Percentiles rank a stretch among this genome's conserved stretches.
These are phyloP conservation scores for Pontoporia blainvillei DNA, from an alignment of 2,113 vertebrate genomes.

Conservation along the genomic window DNA sequence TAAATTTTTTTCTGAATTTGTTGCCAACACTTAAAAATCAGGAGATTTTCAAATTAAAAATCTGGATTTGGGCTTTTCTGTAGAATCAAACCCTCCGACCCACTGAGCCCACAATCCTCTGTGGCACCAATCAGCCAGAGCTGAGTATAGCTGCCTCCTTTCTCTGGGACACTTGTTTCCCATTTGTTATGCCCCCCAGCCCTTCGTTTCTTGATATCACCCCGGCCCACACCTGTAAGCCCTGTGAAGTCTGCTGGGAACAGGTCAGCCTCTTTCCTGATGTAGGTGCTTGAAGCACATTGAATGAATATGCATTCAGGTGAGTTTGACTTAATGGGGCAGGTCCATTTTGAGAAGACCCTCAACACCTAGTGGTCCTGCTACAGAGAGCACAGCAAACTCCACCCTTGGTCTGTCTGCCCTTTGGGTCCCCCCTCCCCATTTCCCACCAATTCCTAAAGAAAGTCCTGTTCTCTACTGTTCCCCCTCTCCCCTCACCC, in stretches of 20 bases:
- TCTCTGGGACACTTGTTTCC: neutral
- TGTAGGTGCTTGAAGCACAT: neutral
- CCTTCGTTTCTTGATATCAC: neutral
- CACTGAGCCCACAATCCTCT: neutral
- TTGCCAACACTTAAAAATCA: slow-evolving; percentile 48
- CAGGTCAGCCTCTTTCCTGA: neutral
- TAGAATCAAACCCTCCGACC: neutral
- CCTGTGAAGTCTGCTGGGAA: neutral
- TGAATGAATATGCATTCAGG: neutral
- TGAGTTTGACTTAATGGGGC: neutral
- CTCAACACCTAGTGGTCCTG: neutral
- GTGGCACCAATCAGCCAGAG: neutral
- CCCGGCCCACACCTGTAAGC: neutral
- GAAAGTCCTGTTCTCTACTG: neutral
- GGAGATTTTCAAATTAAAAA: slow-evolving; percentile 21
- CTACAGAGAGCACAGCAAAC: neutral
- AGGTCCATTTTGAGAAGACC: neutral
- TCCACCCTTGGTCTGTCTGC: neutral
- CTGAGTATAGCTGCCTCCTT: neutral
- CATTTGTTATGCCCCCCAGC: neutral
- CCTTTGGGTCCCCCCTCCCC: neutral
- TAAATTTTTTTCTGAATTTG: slow-evolving; percentile 19
- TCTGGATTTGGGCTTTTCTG: neutral
- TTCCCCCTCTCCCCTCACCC: neutral
- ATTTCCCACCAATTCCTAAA: neutral